Conservation (phyloP, 2,888 invertebrate species). For the Drosophila infuscata region DNA sequence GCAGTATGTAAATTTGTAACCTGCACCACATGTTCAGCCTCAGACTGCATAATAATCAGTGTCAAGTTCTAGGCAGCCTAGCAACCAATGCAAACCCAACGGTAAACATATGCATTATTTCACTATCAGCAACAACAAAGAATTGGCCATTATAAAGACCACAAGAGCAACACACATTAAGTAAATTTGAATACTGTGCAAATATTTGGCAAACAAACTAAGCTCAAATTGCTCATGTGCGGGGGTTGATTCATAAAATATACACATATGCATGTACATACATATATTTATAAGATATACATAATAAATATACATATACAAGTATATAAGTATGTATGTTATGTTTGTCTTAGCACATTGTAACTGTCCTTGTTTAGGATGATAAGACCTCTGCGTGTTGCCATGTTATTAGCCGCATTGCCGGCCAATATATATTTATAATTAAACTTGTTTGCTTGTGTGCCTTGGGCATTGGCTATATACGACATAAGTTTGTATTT, state of each 20-base stretch:
- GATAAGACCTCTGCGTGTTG: slow-evolving; percentile 46
- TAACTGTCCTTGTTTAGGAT: slow-evolving; percentile 37
- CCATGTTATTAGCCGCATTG: slow-evolving; percentile 57
- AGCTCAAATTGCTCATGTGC: slow-evolving; percentile 19
- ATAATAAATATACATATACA: slow-evolving; percentile 7
- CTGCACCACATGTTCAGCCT: slow-evolving; percentile 52
- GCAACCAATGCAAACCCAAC: slow-evolving; percentile 40
- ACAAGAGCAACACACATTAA: slow-evolving; percentile 4
- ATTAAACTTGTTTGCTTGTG: slow-evolving; percentile 35
- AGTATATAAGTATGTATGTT: not conserved
- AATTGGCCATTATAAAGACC: slow-evolving; percentile 22
- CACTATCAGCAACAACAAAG: slow-evolving; percentile 15
- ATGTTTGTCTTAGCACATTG: slow-evolving; percentile 14
- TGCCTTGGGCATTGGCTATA: slow-evolving; percentile 64
- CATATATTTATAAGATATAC: not conserved
- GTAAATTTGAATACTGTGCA: slow-evolving; percentile 42
- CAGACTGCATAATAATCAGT: slow-evolving; percentile 58
- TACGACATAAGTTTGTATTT: slow-evolving; percentile 31
- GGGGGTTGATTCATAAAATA: slow-evolving; percentile 22
- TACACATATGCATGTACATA: not conserved
- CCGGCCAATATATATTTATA: slow-evolving; percentile 41
- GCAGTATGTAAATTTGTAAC: slow-evolving; percentile 45
- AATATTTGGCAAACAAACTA: slow-evolving; percentile 54
- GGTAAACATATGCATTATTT: slow-evolving; percentile 12
- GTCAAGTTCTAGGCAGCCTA: slow-evolving; percentile 41